phyloP scores from a whole-genome alignment of 2,888 invertebrate species.

The Drosophila borealis region DNA sequence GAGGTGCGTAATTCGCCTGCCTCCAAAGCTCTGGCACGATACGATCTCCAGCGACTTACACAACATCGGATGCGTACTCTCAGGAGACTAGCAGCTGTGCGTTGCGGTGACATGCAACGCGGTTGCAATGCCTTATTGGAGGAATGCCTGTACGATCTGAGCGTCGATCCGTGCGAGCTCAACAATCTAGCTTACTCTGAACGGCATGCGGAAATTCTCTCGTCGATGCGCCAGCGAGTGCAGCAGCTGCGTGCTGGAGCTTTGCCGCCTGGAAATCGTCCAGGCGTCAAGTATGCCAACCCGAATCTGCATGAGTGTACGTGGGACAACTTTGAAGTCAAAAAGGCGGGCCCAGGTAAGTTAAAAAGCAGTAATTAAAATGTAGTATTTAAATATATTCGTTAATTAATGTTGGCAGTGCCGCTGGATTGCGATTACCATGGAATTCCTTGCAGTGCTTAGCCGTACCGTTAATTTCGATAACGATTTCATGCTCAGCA shows the following conservation, averaged over 20 bases:
- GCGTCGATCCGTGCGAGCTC: conserved; percentile 86
- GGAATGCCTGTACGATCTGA: conserved; percentile 86
- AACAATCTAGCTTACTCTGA: conserved; percentile 75
- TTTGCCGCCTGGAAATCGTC: conserved; percentile 84
- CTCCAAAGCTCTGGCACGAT: conserved; percentile 60
- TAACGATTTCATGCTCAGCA: not conserved
- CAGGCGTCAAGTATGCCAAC: conserved; percentile 85
- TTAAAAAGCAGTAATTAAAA: not conserved
- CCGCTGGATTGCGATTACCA: conserved; percentile 53
- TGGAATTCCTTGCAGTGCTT: conserved; percentile 58
- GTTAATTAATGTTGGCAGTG: conserved; percentile 21
- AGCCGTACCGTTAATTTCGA: conserved; percentile 1
- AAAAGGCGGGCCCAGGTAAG: conserved; percentile 34
- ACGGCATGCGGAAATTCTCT: conserved; percentile 47
- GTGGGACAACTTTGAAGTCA: conserved; percentile 86
- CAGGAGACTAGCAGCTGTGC: conserved; percentile 52
- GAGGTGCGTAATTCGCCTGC: conserved; percentile 66
- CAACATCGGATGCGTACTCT: conserved; percentile 46
- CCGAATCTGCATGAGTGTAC: conserved; percentile 86
- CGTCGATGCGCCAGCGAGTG: conserved; percentile 84
- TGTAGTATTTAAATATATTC: not conserved
- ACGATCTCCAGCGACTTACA: conserved; percentile 52
- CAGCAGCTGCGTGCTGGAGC: conserved; percentile 84
- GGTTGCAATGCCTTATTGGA: conserved; percentile 77
- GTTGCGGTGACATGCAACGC: conserved; percentile 52